Evolutionary conservation across 2,113 vertebrate genomes (phyloP).

Genomic region (Salvelinus alpinus): DNA sequence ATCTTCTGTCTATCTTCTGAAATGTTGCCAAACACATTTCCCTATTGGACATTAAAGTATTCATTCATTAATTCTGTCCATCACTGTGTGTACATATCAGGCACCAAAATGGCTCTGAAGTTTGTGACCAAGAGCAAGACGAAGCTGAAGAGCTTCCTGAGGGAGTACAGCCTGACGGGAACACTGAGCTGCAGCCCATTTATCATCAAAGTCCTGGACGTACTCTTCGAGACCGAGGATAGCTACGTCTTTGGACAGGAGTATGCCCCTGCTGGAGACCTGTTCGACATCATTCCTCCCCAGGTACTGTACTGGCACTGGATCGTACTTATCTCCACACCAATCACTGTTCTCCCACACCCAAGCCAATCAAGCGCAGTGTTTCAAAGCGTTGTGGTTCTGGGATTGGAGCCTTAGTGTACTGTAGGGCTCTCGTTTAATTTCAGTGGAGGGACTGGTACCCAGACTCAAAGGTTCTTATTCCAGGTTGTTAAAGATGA

Average conservation of each 20-base stretch:
- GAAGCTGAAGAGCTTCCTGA: constrained; percentile 94
- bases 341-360: constrained; percentile 16
- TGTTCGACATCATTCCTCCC: constrained; percentile 98
- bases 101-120: constrained; percentile 96
- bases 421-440: constrained; percentile 32
- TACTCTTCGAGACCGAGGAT: constrained; percentile 96
- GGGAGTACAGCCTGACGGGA: constrained; percentile 94
- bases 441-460: background rate
- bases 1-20: too few species aligned
- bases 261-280: constrained; percentile 92
- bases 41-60: too few species aligned
- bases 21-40: too few species aligned
- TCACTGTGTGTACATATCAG: constrained; percentile 61
- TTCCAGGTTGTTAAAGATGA: too few species aligned
- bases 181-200: constrained; percentile 95
- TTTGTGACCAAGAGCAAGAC: constrained; percentile 98
- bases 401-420: constrained; percentile 45
- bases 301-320: constrained; percentile 77
- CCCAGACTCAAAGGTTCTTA: too few species aligned
- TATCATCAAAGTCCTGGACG: constrained; percentile 93
- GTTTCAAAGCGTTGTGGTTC: constrained; percentile 31
- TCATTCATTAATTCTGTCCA: background rate
- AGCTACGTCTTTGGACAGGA: constrained; percentile 98
- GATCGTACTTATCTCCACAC: background rate
- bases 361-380: constrained; percentile 37